Evolutionary conservation across 2,888 invertebrate genomes (phyloP).

Genomic region (Cheilosia impressa): DNA sequence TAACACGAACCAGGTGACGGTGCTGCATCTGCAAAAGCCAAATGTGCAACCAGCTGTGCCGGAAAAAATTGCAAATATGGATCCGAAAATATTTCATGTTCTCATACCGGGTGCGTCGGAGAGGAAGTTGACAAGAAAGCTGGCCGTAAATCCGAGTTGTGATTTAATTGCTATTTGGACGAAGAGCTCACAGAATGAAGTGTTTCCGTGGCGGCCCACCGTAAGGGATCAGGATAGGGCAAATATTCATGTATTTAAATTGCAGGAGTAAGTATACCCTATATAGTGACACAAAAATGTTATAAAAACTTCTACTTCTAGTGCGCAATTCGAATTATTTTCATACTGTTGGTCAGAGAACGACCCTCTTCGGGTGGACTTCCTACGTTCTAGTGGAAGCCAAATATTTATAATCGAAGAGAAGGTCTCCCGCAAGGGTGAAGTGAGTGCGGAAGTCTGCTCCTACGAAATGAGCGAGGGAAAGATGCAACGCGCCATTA

Average conservation of each 20-base stretch:
- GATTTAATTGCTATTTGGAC: slow-evolving; percentile 92
- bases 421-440: slow-evolving; percentile 88
- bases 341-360: slow-evolving; percentile 94
- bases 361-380: slow-evolving; percentile 92
- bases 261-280: slow-evolving; percentile 86
- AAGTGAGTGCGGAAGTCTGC: slow-evolving; percentile 89
- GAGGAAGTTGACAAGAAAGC: slow-evolving; percentile 81
- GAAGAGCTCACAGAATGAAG: slow-evolving; percentile 91
- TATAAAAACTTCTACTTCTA: slow-evolving; percentile 79
- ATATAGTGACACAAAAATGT: neutral
- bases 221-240: slow-evolving; percentile 93
- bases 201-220: slow-evolving; percentile 96
- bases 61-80: slow-evolving; percentile 87
- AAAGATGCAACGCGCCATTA: slow-evolving; percentile 87
- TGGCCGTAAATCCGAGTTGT: slow-evolving; percentile 82
- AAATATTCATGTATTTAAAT: slow-evolving; percentile 92
- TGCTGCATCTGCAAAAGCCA: slow-evolving; percentile 87
- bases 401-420: slow-evolving; percentile 92
- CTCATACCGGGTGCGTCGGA: slow-evolving; percentile 82
- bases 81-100: slow-evolving; percentile 86
- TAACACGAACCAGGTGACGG: slow-evolving; percentile 88
- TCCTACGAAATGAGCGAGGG: slow-evolving; percentile 85
- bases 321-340: slow-evolving; percentile 89
- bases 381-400: slow-evolving; percentile 89
- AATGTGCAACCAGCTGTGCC: slow-evolving; percentile 85